These are phyloP conservation scores for Motacilla alba DNA, from an alignment of 2,113 vertebrate genomes.

Conservation along the genomic window DNA sequence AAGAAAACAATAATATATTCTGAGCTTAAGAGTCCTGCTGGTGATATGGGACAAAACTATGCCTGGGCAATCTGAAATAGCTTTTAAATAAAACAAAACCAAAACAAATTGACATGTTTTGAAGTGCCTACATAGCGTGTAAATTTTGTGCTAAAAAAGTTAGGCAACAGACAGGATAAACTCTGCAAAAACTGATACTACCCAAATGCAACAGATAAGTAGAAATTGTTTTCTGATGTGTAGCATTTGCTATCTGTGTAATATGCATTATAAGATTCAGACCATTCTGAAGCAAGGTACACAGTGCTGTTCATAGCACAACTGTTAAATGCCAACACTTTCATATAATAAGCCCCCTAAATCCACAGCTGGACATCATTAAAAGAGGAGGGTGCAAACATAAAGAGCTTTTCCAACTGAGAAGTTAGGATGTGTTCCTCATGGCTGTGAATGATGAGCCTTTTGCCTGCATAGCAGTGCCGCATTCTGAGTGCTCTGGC, in stretches of 20 bases:
- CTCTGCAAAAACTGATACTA: slow-evolving; percentile 4
- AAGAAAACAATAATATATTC: slow-evolving; percentile 54
- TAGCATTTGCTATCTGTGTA: neutral
- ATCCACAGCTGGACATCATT: neutral
- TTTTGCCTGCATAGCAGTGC: neutral
- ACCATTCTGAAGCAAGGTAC: neutral
- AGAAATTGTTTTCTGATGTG: neutral
- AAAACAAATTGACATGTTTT: neutral
- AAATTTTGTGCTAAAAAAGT: slow-evolving; percentile 18
- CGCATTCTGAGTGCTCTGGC: neutral
- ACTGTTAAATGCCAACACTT: neutral
- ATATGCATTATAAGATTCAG: neutral
- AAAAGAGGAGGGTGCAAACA: neutral
- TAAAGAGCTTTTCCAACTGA: neutral
- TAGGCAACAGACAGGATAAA: neutral
- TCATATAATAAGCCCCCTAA: neutral
- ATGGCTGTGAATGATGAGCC: neutral
- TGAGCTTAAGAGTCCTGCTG: slow-evolving; percentile 48
- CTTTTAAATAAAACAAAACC: slow-evolving; percentile 50
- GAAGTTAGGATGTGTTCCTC: neutral
- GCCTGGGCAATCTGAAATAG: slow-evolving; percentile 33
- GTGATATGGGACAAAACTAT: slow-evolving; percentile 45
- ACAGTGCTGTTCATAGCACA: neutral
- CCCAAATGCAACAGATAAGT: neutral
- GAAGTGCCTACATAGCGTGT: neutral